Percentiles rank a stretch among this genome's conserved stretches.
Conservation (phyloP, 2,888 invertebrate genomes). For the Cremastinae sp. region DNA sequence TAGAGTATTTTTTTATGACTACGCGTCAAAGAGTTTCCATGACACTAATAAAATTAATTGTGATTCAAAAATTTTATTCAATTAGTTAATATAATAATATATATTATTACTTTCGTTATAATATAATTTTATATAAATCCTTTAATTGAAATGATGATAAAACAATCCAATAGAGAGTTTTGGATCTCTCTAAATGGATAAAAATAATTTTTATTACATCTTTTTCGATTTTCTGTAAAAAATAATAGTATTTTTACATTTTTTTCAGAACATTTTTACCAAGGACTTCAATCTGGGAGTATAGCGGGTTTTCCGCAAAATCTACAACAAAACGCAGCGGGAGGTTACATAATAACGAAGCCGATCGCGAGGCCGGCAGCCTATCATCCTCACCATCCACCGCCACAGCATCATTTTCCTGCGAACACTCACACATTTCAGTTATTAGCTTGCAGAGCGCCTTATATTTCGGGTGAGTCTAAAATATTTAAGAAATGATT, state of each 20-base stretch:
- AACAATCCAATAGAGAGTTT: too few relatives aligned
- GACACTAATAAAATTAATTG: too few relatives aligned
- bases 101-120: too few relatives aligned
- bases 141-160: too few relatives aligned
- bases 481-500: not conserved
- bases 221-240: too few relatives aligned
- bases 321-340: constrained; percentile 75
- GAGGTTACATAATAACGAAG: constrained; percentile 88
- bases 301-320: constrained; percentile 77
- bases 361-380: constrained; percentile 90
- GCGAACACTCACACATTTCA: constrained; percentile 83
- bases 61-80: too few relatives aligned
- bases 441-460: constrained; percentile 90
- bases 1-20: too few relatives aligned
- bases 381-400: constrained; percentile 85
- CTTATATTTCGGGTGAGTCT: constrained; percentile 89
- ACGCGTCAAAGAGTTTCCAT: too few relatives aligned
- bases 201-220: not conserved
- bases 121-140: too few relatives aligned
- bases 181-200: too few relatives aligned
- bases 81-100: too few relatives aligned
- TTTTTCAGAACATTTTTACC: constrained; percentile 75
- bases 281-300: constrained; percentile 75
- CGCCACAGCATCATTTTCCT: constrained; percentile 77
- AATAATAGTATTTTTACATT: not conserved